Base-by-base conservation (phyloP, 1,140 invertebrate genomes). In the Laodelphax striatellus region DNA sequence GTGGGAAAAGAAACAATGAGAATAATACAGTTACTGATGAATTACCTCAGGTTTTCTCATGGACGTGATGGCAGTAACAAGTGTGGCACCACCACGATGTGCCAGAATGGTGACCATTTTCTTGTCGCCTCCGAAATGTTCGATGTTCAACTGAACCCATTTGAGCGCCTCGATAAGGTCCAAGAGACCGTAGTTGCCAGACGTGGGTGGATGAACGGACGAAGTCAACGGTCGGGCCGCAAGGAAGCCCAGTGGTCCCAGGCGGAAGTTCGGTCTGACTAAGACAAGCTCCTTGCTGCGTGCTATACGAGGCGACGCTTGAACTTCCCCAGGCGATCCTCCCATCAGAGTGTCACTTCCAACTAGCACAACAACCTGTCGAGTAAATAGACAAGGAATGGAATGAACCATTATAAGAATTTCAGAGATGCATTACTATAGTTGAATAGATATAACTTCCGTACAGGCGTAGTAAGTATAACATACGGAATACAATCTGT, bases 171-270 rank as follows among this genome's bases (percentile, higher is more conserved):
- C 79, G 6, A 91, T 69, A 16, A 93, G 81, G 66, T 94, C 91
- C 5, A 85, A 86, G 0, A 92, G 75, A 0, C 85, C 91, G 68
- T 93, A 92, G 68, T 94, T 93, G n/a, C 90, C 90, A 21, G 89
- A 90, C 0, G 83, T 85, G 6, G 74, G 78, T 0, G 86, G 85
- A 70, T 88, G 83, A 17, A 81, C 78, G 0, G 82, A 73, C 62
- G 84, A 78, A 0, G 86, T 83, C 0, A 93, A 69, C 0, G 80
- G 75, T 41, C 87, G 82, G 0, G 84, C 71, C 0, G 88, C 81
- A 2, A 92, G 73, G 69, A 93, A 93, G 9, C 90, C 90, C 16
- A 92, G 82, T 13, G 84, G 44, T 31, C 61, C 69, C 9, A 70
- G 58, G 66, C 78, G 77, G 70, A 92, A 90, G 63, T 91, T 90